Evolutionary conservation across 2,888 invertebrate species (phyloP).

Genomic region (Adineta ricciae): DNA sequence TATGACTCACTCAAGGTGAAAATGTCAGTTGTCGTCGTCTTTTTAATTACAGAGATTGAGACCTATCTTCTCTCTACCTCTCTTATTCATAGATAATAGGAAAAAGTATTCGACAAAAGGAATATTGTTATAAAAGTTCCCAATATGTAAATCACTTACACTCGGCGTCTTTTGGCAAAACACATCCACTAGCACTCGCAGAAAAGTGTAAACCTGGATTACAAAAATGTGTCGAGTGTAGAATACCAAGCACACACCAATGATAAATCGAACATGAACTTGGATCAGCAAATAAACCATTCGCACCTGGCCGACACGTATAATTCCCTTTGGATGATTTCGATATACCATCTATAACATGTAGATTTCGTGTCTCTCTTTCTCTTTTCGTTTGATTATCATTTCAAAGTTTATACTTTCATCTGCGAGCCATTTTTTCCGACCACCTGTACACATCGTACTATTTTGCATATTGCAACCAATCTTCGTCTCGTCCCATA

Average conservation of each 20-base stretch:
- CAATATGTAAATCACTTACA: no score
- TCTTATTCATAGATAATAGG: no score
- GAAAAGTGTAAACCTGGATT: background rate
- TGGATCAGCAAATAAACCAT: constrained; percentile 3
- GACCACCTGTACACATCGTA: background rate
- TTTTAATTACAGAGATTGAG: no score
- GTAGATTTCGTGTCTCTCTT: background rate
- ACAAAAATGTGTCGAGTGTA: background rate
- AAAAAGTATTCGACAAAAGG: no score
- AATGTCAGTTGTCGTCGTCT: no score
- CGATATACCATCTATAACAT: background rate
- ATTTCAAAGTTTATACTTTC: background rate
- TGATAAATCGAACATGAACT: background rate
- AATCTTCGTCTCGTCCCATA: background rate
- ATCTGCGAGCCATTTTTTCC: background rate
- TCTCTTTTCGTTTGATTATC: background rate
- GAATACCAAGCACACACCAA: background rate
- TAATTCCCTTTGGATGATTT: background rate
- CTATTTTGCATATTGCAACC: background rate
- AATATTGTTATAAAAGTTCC: no score
- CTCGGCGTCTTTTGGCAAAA: background rate
- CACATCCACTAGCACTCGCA: background rate
- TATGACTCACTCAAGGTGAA: no score
- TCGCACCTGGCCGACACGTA: background rate
- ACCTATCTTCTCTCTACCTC: no score